Base-by-base conservation (phyloP, 1,140 invertebrate genomes). In the Ostrea edulis region DNA sequence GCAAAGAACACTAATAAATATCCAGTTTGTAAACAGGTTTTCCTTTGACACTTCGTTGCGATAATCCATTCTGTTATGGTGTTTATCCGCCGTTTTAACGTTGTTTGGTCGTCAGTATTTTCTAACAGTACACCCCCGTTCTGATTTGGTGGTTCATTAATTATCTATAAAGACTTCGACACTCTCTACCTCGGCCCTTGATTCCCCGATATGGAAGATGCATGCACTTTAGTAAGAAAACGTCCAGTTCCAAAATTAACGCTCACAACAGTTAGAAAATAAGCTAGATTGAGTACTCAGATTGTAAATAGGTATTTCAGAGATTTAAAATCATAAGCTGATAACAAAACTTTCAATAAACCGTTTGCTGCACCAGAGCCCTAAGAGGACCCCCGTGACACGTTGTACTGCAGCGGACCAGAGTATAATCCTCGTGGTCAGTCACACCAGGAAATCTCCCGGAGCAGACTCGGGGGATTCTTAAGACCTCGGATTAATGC, bases 301-400 rank as follows among this genome's bases (percentile, higher is more conserved):
- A 77, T 77, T 29, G 25, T 12, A 77, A 77, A 77, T 9, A 77
- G 68, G 68, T 14, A 77, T 77, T 71, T 77, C 68, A 77, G 68
- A 77, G 68, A 77, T 77, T 77, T 77, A 77, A 77, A 77, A 35
- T 77, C 25, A 77, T 77, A 77, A 77, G 22, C 68, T 77, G 68
- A 77, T 77, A 77, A 77, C 68, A 77, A 77, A 35, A 77, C 68
- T 77, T 77, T 77, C 68, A 35, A 29, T 77, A 77, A 29, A 11
- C 29, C 25, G 20, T 14, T 77, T 25, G 68, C 68, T 77, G 68
- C 68, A 77, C 25, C 68, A 14, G 8, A 25, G 68, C 8, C 12
- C 4, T 12, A 77, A 77, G 25, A 77, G 35, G 68, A 77, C 35
- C 68, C 68, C 25, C 20, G 9, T 77, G 68, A 29, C 68, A 25